Evolutionary conservation across 1,140 invertebrate species (phyloP), one percentile per base, ranked within the genome.

Genomic region (Rhyzopertha dominica): DNA sequence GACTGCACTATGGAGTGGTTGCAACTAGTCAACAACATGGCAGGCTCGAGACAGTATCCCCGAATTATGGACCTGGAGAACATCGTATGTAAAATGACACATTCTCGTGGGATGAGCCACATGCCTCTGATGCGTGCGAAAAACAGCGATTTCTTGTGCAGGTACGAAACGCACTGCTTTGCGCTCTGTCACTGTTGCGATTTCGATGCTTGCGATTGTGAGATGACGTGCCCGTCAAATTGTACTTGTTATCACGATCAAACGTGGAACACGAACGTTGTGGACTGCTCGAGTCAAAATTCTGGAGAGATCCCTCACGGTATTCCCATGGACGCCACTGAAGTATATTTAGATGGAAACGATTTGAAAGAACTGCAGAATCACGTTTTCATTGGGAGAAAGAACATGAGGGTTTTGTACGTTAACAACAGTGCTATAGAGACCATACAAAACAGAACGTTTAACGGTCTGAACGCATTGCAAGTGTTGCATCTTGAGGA

Each of bases 1-100:
- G 88, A 94, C 59, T 94, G 90, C 71, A 82, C 82, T 39, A 91
- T 93, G 87, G 89, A 92, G 58, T 94, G 89, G 89, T 68, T 95
- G 53, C 87, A 87, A 20, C 77, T 83, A 19, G 84, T 92, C 61
- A 90, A 90, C 65, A 88, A 87, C 59, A 80, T 87, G 73, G 87
- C 83, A 39, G 78, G 80, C 0, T 75, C 81, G 49, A 71, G 86
- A 5, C 86, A 90, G 58, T 85, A 90, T 66, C 89, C 90, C 0
- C 76, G 81, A 1, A 79, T 93, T 17, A 89, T 90, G 81, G 90
- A 94, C 59, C 72, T 90, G 47, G 84, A 89, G 48, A 86, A 88
- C 56, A 83, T 90, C 12, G 79, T 89, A 75, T 92, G 88, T 64
- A 79, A 81, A 51, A 82, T 89, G 70, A 84, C 85, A 5, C 84